Evolutionary conservation across 2,888 invertebrate species (phyloP).

Genomic region (Andrena minutula): DNA sequence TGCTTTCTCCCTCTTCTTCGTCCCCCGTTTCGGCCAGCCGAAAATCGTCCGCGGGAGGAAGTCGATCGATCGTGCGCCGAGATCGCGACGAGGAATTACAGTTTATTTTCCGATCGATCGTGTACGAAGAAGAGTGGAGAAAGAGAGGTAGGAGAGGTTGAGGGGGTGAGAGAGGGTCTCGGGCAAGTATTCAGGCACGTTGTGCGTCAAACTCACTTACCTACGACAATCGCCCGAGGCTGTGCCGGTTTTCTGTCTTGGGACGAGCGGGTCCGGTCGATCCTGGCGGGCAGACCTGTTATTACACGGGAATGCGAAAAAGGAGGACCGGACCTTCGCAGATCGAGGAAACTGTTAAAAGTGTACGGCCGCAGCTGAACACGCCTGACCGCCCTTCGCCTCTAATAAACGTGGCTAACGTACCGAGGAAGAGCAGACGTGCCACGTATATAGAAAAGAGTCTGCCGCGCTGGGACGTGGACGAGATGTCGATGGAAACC

Average conservation of each 20-base stretch:
- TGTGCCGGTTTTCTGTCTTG: conserved; percentile 76
- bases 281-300: conserved; percentile 75
- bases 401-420: conserved; percentile 68
- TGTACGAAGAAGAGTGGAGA: background rate
- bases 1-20: conserved; percentile 10
- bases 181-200: conserved; percentile 47
- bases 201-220: conserved; percentile 78
- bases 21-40: background rate
- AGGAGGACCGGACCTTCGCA: conserved; percentile 71
- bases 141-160: background rate
- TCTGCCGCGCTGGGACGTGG: conserved; percentile 28
- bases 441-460: conserved; percentile 52
- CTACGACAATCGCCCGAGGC: conserved; percentile 81
- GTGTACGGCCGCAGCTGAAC: conserved; percentile 57
- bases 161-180: conserved; percentile 15
- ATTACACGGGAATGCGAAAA: conserved; percentile 80
- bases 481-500: conserved; percentile 46
- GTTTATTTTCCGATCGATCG: conserved; percentile 21
- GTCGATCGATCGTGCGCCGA: background rate
- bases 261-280: conserved; percentile 72
- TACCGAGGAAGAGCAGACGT: conserved; percentile 57
- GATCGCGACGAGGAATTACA: background rate
- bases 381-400: conserved; percentile 66
- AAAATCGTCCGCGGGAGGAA: background rate
- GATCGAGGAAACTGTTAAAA: conserved; percentile 73